These are phyloP conservation scores for Zapus hudsonius DNA, from an alignment of 2,113 vertebrate genomes.

Conservation along the genomic window DNA sequence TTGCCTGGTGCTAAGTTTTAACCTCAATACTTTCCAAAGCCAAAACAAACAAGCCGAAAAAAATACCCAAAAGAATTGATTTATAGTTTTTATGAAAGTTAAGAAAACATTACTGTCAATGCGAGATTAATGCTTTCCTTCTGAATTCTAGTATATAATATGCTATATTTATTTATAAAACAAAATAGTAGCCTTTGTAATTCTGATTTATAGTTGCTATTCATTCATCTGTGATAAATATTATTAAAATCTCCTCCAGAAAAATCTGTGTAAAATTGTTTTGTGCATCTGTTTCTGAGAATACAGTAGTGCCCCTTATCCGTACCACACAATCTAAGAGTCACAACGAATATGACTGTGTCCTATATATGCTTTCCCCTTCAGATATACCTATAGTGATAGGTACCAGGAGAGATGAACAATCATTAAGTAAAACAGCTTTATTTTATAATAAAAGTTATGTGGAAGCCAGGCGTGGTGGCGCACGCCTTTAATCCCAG, in stretches of 20 bases:
- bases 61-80: no score
- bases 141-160: not conserved
- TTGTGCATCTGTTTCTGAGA: not conserved
- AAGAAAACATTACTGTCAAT: not conserved
- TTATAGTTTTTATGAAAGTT: not conserved
- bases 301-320: not conserved
- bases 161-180: slow-evolving; percentile 34
- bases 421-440: not conserved
- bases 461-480: no score
- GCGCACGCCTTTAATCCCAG: no score
- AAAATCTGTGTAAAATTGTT: not conserved
- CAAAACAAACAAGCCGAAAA: no score
- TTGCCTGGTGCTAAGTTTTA: no score
- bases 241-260: not conserved
- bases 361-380: not conserved
- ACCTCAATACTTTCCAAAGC: no score
- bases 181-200: slow-evolving; percentile 10
- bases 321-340: not conserved
- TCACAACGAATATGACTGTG: not conserved
- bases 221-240: slow-evolving; percentile 14
- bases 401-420: not conserved
- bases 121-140: slow-evolving; percentile 15
- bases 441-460: not conserved
- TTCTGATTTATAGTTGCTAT: slow-evolving; percentile 47
- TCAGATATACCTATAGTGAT: not conserved